phyloP scores from a whole-genome alignment of 2,797 vertebrate genomes.

The Periophthalmus magnuspinnatus region DNA sequence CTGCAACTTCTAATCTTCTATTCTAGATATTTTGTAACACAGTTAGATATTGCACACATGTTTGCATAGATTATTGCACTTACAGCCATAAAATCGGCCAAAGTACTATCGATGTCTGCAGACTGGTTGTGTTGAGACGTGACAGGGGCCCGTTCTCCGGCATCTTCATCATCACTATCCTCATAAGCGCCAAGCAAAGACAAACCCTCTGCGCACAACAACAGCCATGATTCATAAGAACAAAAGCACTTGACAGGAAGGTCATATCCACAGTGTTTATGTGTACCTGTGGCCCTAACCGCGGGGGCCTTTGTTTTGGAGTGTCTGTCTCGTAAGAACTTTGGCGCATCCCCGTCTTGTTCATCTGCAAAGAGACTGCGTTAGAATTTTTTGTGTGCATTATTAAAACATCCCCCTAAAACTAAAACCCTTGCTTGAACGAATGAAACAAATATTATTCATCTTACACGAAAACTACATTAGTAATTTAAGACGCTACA shows the following conservation, averaged over 20 bases:
- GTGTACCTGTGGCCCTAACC: conserved; percentile 88
- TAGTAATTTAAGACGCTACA: neutral
- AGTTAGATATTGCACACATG: too few species aligned
- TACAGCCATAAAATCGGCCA: conserved; percentile 96
- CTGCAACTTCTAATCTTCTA: too few species aligned
- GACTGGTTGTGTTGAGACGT: conserved; percentile 82
- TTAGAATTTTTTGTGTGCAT: neutral
- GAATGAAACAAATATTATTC: neutral
- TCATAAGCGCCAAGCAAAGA: conserved; percentile 95
- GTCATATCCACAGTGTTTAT: neutral
- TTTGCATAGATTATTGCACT: conserved; percentile 55
- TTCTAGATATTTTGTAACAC: too few species aligned
- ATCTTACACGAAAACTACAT: neutral
- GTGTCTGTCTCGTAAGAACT: conserved; percentile 40
- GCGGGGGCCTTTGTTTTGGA: conserved; percentile 70
- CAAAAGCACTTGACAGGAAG: neutral
- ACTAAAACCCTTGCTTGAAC: neutral
- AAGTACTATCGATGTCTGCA: conserved; percentile 91
- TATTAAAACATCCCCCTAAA: neutral
- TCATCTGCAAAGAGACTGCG: conserved; percentile 76
- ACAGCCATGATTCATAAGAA: neutral
- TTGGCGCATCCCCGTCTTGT: conserved; percentile 80
- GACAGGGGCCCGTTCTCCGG: conserved; percentile 43
- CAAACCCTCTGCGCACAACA: conserved; percentile 81
- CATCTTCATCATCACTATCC: conserved; percentile 95